A percentile compares a stretch with the other conserved stretches of the same genome.
Evolutionary conservation across 2,797 vertebrate species (phyloP).

Genomic region (Paedocypris micromegethes): DNA sequence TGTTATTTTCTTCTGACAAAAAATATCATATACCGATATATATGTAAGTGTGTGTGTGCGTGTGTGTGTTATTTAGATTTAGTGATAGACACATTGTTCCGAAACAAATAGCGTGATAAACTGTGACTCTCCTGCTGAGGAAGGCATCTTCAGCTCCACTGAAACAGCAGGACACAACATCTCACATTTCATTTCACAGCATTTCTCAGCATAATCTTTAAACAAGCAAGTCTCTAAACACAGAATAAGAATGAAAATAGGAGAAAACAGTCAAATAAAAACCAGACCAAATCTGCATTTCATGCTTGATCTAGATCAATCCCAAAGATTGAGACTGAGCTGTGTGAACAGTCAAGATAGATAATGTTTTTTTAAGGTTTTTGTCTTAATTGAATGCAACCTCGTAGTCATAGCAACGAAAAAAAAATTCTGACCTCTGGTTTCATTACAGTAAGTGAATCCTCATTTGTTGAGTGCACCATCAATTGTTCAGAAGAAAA

Average conservation of each 20-base stretch:
- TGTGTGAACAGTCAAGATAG: not conserved
- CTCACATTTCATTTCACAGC: constrained; percentile 30
- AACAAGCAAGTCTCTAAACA: constrained; percentile 12
- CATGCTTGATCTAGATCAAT: constrained; percentile 3
- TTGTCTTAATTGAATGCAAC: too few species aligned
- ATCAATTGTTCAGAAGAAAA: not conserved
- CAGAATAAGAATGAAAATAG: constrained; percentile 3
- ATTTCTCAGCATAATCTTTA: constrained; percentile 21
- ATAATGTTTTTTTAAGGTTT: too few species aligned
- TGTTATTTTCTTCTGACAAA: too few species aligned
- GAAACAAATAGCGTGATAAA: not conserved
- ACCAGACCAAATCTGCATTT: constrained; percentile 7
- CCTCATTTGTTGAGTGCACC: constrained; percentile 1
- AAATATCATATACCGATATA: not conserved
- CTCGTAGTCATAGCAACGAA: too few species aligned
- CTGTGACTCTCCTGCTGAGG: constrained; percentile 26
- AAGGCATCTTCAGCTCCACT: constrained; percentile 28
- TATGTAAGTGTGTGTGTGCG: too few species aligned
- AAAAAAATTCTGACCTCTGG: not conserved
- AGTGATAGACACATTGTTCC: too few species aligned
- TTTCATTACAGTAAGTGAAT: not conserved
- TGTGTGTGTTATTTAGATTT: too few species aligned
- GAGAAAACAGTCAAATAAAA: constrained; percentile 3
- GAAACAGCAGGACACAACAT: constrained; percentile 26
- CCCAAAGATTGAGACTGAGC: not conserved